A percentile compares a stretch with the other conserved stretches of the same genome.
Conservation (phyloP, 1,140 invertebrate species). For the Drosophila parabipectinata region DNA sequence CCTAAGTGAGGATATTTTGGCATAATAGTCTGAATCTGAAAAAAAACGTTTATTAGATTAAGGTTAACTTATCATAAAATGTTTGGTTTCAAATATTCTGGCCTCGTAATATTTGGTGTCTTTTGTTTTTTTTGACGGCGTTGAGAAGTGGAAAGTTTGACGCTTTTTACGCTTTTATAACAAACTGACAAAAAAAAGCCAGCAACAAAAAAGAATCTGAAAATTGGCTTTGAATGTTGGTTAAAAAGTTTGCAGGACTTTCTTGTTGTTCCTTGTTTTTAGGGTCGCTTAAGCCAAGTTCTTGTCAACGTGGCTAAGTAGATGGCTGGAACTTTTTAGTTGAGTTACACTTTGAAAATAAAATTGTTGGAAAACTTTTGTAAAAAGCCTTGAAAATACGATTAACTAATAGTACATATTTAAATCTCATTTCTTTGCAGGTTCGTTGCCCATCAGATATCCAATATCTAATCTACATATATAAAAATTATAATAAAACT, state of each 20-base stretch:
- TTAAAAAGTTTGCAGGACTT: constrained; percentile 37
- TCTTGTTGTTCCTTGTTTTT: constrained; percentile 13
- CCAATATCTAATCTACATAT: constrained; percentile 56
- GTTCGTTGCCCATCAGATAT: constrained; percentile 63
- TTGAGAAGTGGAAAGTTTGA: background rate
- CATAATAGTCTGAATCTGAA: background rate
- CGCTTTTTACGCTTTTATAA: constrained; percentile 1
- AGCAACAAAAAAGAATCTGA: constrained; percentile 1
- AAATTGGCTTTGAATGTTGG: constrained; percentile 57
- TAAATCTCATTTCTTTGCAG: constrained; percentile 42
- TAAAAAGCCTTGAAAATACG: background rate
- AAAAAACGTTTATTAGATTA: background rate
- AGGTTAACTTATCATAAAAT: background rate
- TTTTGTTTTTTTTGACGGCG: background rate
- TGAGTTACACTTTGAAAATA: constrained; percentile 26
- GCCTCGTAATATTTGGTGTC: background rate
- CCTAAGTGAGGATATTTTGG: background rate
- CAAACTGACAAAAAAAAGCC: background rate
- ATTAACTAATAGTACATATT: background rate
- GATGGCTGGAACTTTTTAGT: constrained; percentile 29
- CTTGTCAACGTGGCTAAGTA: constrained; percentile 23
- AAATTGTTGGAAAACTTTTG: constrained; percentile 14
- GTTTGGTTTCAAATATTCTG: background rate
- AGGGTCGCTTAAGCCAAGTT: constrained; percentile 26
- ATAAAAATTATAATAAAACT: constrained; percentile 45